Evolutionary conservation across 1,140 invertebrate species (phyloP), one percentile per base, ranked within the genome.

Genomic region (Whitmania pigra): DNA sequence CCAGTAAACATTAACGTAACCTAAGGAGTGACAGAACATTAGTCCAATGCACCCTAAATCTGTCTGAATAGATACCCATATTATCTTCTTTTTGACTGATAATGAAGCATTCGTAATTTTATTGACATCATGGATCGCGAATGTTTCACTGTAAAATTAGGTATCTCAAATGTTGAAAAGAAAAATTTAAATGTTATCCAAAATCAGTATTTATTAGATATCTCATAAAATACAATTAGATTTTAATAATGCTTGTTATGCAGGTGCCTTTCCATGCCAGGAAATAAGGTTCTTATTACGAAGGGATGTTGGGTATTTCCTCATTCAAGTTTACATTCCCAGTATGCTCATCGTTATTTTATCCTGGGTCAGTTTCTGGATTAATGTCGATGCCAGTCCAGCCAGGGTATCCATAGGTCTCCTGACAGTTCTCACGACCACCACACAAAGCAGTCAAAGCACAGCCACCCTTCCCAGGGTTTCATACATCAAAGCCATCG

Each of bases 321-420:
- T 93, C 1, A 90, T 91, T 74, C 89, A 90, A 83, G 89, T 92
- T 11, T 93, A 93, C 81, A 87, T 93, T 49, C 92, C 92, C 0
- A 93, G 91, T 78, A 91, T 92, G 66, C 85, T 94, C 63, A 92
- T 94, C 22, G 71, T 72, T 18, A 72, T 72, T 17, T 63, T 72
- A n/a, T 72, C 71, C 15, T 72, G 71, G 71, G 71, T 72, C 53
- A 36, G 22, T 20, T 72, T 72, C 71, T 72, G 71, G 71, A 66
- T 72, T 11, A 72, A 72, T 63, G 66, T 72, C 13, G 71, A 72
- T 22, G 57, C 71, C 17, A 36, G 36, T n/a, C 71, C 71, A n/a
- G 71, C 71, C 22, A 27, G 71, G 20, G 71, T 72, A n/a, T 72
- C 71, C 43, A 72, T 72, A 29, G 71, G 71, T 87, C 91, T 0